phyloP scores from a whole-genome alignment of 1,140 invertebrate species.

The Armadillidium nasatum region DNA sequence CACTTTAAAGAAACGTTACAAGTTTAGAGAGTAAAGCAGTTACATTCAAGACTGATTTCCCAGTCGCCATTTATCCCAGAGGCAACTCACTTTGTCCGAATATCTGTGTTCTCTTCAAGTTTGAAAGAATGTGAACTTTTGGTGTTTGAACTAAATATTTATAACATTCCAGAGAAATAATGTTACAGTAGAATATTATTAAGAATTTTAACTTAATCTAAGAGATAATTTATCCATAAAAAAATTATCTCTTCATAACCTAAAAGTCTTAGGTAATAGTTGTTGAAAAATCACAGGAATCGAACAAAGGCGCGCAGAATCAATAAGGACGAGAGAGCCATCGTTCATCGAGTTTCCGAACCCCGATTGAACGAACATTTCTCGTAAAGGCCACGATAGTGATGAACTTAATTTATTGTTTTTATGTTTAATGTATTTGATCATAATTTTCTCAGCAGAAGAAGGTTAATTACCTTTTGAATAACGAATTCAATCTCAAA shows the following conservation, averaged over 20 bases:
- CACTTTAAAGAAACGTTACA: not conserved
- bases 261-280: too few species aligned
- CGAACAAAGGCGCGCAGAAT: not conserved
- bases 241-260: too few species aligned
- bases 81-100: not conserved
- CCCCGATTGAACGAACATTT: not conserved
- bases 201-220: too few species aligned
- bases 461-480: not conserved
- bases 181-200: too few species aligned
- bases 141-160: too few species aligned
- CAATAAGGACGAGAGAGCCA: not conserved
- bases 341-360: conserved; percentile 1
- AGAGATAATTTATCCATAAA: too few species aligned
- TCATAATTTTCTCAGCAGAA: not conserved
- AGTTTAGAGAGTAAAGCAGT: not conserved
- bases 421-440: not conserved
- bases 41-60: not conserved
- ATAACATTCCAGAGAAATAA: too few species aligned
- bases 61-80: not conserved
- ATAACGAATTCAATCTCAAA: not conserved
- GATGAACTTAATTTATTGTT: conserved; percentile 12
- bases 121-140: too few species aligned
- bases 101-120: not conserved
- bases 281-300: too few species aligned
- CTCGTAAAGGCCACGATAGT: not conserved